Base-by-base conservation (phyloP, 2,888 invertebrate genomes). In the Dyspetes luteomarginatus region DNA sequence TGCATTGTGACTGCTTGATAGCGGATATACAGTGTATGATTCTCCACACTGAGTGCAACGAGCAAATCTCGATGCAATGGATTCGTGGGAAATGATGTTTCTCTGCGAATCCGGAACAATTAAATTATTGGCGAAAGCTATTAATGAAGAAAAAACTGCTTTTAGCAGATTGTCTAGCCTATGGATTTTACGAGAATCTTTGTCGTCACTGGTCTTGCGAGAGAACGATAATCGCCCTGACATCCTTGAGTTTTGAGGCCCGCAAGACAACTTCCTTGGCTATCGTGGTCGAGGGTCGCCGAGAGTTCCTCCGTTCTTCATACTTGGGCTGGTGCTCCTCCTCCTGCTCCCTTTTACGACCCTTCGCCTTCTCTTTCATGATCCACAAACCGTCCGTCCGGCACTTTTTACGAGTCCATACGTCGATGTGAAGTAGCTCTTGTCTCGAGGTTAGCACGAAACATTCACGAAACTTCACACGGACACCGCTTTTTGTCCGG, bases 351-450 rank as follows among this genome's bases (percentile, higher is more conserved):
- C 28, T 17, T 87, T 86, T 86, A 86, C 84, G 85, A 87, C 81
- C 78, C 71, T 79, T 77, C 83, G 78, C 83, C 82, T 73, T 81
- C 73, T n/a, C n/a, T 77, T 87, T 87, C 84, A 85, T 62, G 85
- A 84, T 75, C 71, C 82, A 76, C 72, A 82, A 84, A 83, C 81
- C 77, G 82, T 79, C 79, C 71, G 76, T 24, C 55, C 58, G 79
- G 62, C 58, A 68, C 69, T 82, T 82, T 81, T 82, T 74, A 73
- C 77, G 72, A 75, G 75, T 76, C 64, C 36, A 36, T 36, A 5
- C 74, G 52, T 60, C 65, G 69, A 78, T 67, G 81, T 52, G 68
- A 67, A 56, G 65, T 50, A 55, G 60, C 74, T 74, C 67, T 74
- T 67, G 75, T 67, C 68, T 68, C 72, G 45, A 48, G 65, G 36